Conservation (phyloP, 2,797 vertebrate genomes). For the Poliocrania exsul region DNA sequence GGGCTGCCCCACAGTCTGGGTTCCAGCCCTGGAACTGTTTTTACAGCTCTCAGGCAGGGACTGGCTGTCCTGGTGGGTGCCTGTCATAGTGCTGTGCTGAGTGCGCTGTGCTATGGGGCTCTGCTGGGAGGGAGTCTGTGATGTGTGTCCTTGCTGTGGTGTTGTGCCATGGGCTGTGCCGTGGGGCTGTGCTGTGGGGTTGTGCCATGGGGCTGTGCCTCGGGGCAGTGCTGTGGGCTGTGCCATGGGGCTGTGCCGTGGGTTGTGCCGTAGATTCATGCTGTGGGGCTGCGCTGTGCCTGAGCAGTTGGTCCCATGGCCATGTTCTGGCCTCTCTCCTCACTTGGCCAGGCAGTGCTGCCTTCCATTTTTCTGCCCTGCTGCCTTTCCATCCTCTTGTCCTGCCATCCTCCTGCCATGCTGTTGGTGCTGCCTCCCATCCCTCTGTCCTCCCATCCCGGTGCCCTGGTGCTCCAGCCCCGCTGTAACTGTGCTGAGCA, state of each 20-base stretch:
- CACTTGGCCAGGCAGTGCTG: background rate
- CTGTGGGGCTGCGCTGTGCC: background rate
- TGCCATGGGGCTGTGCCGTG: background rate
- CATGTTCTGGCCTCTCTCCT: background rate
- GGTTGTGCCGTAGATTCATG: background rate
- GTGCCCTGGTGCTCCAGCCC: slow-evolving; percentile 16
- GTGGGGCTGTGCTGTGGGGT: background rate
- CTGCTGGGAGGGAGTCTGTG: background rate
- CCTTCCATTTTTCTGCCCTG: background rate
- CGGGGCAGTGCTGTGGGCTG: background rate
- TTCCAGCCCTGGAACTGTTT: background rate
- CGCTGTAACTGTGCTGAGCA: background rate
- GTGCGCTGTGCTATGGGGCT: background rate
- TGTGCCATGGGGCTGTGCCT: background rate
- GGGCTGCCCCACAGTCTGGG: background rate
- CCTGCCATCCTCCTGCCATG: background rate
- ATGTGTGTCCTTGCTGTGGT: background rate
- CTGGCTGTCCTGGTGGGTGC: background rate
- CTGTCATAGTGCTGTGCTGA: background rate
- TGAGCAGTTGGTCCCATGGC: background rate
- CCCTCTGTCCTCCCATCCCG: background rate
- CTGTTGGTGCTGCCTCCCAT: background rate
- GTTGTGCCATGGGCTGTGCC: background rate
- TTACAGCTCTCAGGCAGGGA: background rate
- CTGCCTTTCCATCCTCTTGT: slow-evolving; percentile 6